Evolutionary conservation across 2,888 invertebrate genomes (phyloP).

Genomic region (Crioceris asparagi): DNA sequence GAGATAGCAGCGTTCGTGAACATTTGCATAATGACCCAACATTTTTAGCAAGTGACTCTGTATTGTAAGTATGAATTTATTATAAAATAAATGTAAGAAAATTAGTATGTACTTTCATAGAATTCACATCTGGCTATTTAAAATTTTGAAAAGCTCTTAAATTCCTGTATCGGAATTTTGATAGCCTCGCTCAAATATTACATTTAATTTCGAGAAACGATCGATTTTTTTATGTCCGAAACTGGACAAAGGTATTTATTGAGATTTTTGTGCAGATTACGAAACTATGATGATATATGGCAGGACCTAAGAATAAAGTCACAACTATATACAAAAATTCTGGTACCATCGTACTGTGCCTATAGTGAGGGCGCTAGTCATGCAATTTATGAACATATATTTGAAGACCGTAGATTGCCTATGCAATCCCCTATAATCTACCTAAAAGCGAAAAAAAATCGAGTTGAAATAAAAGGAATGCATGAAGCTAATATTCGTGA

Average conservation of each 20-base stretch:
- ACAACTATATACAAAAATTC: constrained; percentile 52
- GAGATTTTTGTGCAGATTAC: too few relatives aligned
- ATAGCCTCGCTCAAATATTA: too few relatives aligned
- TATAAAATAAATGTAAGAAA: too few relatives aligned
- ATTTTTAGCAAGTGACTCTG: constrained; percentile 50
- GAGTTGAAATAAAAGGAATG: constrained; percentile 71
- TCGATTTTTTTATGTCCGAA: too few relatives aligned
- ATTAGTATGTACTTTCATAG: too few relatives aligned
- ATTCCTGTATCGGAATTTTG: too few relatives aligned
- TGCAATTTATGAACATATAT: constrained; percentile 51
- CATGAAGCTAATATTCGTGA: constrained; percentile 75
- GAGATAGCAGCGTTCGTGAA: constrained; percentile 30
- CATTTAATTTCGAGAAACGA: too few relatives aligned
- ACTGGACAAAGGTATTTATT: too few relatives aligned
- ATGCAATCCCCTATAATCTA: constrained; percentile 71
- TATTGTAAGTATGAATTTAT: constrained; percentile 49
- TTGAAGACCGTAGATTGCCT: constrained; percentile 46
- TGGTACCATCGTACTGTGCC: constrained; percentile 59
- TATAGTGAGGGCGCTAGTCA: constrained; percentile 65
- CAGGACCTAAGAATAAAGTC: constrained; percentile 55
- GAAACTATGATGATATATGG: constrained; percentile 60
- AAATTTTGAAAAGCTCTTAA: too few relatives aligned
- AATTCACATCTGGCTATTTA: too few relatives aligned
- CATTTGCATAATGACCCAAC: constrained; percentile 43
- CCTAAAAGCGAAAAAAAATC: constrained; percentile 81